Evolutionary conservation across 2,113 vertebrate genomes (phyloP).

Genomic region (Callaeas wilsoni): DNA sequence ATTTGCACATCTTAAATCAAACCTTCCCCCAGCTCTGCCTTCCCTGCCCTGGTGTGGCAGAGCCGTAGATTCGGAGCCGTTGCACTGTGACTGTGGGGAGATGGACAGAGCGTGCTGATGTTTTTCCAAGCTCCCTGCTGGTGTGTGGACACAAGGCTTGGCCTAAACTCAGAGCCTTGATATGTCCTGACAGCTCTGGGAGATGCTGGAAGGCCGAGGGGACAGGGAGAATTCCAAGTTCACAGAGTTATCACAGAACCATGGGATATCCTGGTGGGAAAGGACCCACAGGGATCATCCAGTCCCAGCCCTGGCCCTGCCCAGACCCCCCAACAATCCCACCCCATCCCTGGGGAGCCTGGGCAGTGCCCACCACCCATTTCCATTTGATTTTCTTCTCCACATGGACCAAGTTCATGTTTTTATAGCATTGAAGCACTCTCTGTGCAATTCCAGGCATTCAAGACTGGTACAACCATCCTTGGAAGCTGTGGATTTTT

Average conservation of each 20-base stretch:
- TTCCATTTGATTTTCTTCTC: not conserved
- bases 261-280: not conserved
- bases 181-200: not conserved
- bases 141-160: not conserved
- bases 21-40: not conserved
- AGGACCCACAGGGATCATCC: not conserved
- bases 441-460: not conserved
- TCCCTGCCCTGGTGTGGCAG: not conserved
- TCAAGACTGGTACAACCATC: not conserved
- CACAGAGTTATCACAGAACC: not conserved
- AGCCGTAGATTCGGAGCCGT: not conserved
- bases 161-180: not conserved
- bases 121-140: not conserved
- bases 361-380: not conserved
- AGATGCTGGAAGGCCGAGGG: not conserved
- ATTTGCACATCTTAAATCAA: not conserved
- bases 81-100: not conserved
- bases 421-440: not conserved
- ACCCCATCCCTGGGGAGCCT: not conserved
- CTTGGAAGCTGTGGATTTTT: not conserved
- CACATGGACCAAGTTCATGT: not conserved
- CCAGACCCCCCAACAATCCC: not conserved
- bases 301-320: not conserved
- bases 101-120: not conserved
- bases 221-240: not conserved